phyloP scores from a whole-genome alignment of 2,888 invertebrate genomes.

The Siphonodentalium dalli region DNA sequence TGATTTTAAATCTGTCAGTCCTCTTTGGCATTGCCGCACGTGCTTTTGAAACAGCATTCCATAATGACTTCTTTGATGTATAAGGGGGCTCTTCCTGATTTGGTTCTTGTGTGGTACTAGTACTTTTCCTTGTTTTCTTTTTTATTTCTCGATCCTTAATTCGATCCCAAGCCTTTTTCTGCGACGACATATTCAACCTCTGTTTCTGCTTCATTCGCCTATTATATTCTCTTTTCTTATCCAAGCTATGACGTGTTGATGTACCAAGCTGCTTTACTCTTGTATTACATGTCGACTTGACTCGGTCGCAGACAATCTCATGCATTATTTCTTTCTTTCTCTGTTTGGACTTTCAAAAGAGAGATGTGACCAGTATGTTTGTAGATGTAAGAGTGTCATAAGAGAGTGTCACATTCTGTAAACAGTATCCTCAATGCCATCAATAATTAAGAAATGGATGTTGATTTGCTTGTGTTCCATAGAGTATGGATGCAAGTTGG shows the following conservation, averaged over 20 bases:
- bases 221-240: constrained; percentile 22
- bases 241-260: constrained; percentile 13
- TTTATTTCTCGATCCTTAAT: constrained; percentile 29
- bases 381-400: too few species aligned
- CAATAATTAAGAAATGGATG: too few species aligned
- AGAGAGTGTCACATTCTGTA: too few species aligned
- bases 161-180: constrained; percentile 19
- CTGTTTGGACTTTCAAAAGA: too few species aligned
- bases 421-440: too few species aligned
- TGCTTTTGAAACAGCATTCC: constrained; percentile 15
- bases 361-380: too few species aligned
- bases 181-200: constrained; percentile 12
- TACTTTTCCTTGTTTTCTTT: constrained; percentile 1
- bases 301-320: too few species aligned
- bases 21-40: constrained; percentile 10
- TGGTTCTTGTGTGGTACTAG: not conserved
- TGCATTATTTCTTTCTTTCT: too few species aligned
- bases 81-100: not conserved
- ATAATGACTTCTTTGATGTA: constrained; percentile 5
- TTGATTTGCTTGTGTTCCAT: too few species aligned
- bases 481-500: too few species aligned
- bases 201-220: constrained; percentile 15
- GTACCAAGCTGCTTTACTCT: too few species aligned
- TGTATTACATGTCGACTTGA: too few species aligned
- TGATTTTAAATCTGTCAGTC: constrained; percentile 21